Conservation (phyloP, 2,797 vertebrate genomes). For the Oceanodroma leucorhoa region DNA sequence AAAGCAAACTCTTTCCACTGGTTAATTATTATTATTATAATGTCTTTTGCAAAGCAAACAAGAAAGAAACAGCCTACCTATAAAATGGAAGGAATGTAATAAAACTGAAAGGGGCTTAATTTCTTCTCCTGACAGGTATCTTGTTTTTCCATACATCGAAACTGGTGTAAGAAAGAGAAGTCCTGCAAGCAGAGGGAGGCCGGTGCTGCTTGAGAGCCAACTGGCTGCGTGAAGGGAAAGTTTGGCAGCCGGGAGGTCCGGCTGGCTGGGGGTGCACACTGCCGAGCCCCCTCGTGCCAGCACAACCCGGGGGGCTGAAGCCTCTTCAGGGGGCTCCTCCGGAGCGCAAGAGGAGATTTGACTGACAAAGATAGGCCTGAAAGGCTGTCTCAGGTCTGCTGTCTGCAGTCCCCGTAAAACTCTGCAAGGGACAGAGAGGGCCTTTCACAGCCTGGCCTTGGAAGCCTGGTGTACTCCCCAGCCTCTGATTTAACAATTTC, state of each 20-base stretch:
- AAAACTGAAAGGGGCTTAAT: background rate
- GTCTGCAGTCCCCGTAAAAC: background rate
- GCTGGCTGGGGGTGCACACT: background rate
- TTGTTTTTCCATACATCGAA: background rate
- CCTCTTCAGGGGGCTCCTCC: background rate
- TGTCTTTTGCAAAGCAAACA: background rate
- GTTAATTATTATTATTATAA: background rate
- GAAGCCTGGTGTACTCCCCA: conserved; percentile 28
- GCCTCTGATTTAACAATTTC: conserved; percentile 40
- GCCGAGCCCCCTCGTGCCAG: fast-evolving
- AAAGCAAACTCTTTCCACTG: background rate
- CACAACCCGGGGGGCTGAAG: background rate
- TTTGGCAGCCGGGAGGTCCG: background rate
- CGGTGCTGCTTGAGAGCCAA: background rate
- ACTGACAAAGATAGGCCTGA: conserved; percentile 23
- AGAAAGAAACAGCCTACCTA: background rate
- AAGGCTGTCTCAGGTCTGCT: conserved; percentile 17
- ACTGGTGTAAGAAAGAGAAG: background rate
- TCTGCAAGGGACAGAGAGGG: conserved; percentile 7
- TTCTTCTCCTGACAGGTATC: conserved; percentile 15
- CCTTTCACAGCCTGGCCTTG: conserved; percentile 22
- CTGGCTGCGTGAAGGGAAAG: background rate
- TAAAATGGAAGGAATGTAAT: background rate
- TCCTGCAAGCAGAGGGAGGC: background rate
- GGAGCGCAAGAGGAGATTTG: background rate